Conservation (phyloP, 30 jellyfish, hydroid and myxozoan genomes). For the Mastigias papua region DNA sequence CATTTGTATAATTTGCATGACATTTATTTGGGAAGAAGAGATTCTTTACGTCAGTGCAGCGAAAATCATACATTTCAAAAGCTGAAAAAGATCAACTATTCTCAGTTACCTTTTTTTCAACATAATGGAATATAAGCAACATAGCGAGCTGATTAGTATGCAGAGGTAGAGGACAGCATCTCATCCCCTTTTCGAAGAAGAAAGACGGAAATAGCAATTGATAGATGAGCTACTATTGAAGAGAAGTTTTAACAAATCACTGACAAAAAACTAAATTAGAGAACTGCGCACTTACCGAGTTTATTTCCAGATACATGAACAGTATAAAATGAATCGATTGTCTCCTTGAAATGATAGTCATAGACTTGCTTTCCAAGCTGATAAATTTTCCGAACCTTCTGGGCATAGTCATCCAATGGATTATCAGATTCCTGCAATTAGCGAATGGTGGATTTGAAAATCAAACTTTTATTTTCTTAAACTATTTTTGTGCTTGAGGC, state of each 20-base stretch:
- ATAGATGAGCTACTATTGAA: no score
- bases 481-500: no score
- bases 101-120: no score
- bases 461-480: no score
- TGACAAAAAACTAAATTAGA: background rate
- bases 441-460: no score
- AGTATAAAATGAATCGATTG: constrained; percentile 68
- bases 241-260: background rate
- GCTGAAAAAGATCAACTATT: no score
- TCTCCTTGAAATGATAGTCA: constrained; percentile 80
- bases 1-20: constrained; percentile 70
- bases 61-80: constrained; percentile 91
- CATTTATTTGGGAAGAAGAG: constrained; percentile 90
- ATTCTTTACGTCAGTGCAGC: constrained; percentile 87
- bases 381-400: constrained; percentile 77
- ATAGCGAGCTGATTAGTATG: no score
- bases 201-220: no score
- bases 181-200: no score
- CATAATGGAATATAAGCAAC: no score
- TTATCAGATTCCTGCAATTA: constrained; percentile 64
- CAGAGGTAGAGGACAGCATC: no score
- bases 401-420: constrained; percentile 93
- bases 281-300: constrained; percentile 49
- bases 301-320: constrained; percentile 66
- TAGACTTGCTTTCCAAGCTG: constrained; percentile 72